phyloP scores from a whole-genome alignment of 2,888 invertebrate species.

The Scaptomyza polygonia region DNA sequence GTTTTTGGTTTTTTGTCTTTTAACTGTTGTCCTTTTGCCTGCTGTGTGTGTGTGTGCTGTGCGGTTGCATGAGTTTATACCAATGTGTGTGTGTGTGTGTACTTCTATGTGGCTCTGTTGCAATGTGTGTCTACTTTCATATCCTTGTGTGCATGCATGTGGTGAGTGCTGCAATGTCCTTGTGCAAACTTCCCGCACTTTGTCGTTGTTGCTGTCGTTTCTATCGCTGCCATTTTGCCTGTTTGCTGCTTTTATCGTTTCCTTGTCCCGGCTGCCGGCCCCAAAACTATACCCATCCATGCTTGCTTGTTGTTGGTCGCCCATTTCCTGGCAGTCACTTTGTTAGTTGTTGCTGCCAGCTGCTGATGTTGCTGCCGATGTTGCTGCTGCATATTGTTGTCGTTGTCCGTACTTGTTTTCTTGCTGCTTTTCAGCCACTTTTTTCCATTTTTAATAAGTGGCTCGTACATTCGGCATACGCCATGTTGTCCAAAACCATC shows the following conservation, averaged over 20 bases:
- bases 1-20: slow-evolving; percentile 39
- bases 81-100: slow-evolving; percentile 19
- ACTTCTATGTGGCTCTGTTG: slow-evolving; percentile 23
- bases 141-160: slow-evolving; percentile 80
- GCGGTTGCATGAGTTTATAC: slow-evolving; percentile 5
- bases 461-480: slow-evolving; percentile 62
- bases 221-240: slow-evolving; percentile 29
- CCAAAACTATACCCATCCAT: slow-evolving; percentile 28
- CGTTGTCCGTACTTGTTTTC: slow-evolving; percentile 23
- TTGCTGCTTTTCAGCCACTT: slow-evolving; percentile 36
- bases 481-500: slow-evolving; percentile 60
- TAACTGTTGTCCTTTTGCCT: slow-evolving; percentile 27
- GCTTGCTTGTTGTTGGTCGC: slow-evolving; percentile 56
- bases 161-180: slow-evolving; percentile 77
- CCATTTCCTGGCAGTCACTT: slow-evolving; percentile 50
- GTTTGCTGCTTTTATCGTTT: slow-evolving; percentile 47
- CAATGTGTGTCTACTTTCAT: slow-evolving; percentile 54
- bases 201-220: slow-evolving; percentile 46
- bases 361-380: slow-evolving; percentile 36
- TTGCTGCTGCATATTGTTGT: slow-evolving; percentile 47
- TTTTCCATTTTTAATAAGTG: slow-evolving; percentile 60
- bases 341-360: slow-evolving; percentile 46
- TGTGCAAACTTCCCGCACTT: slow-evolving; percentile 80
- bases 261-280: slow-evolving; percentile 9
- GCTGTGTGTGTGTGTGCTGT: slow-evolving; percentile 32